Conservation (phyloP, 2,113 vertebrate genomes). For the Camarhynchus parvulus region DNA sequence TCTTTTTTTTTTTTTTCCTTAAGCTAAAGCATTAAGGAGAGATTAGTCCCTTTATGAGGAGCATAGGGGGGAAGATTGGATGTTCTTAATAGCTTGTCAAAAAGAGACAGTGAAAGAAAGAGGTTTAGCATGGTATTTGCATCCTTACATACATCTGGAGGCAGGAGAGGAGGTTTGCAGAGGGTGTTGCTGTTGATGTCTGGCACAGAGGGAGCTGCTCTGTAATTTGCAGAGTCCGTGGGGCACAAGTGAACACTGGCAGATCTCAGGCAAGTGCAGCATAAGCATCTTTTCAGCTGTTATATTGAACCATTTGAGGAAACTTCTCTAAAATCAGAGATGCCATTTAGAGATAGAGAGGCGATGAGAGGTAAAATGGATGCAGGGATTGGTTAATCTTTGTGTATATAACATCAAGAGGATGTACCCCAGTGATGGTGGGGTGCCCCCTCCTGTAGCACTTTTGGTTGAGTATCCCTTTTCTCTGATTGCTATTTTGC, state of each 20-base stretch:
- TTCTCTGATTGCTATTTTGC: neutral
- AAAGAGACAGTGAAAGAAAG: slow-evolving; percentile 37
- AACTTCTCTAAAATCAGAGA: neutral
- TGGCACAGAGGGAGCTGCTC: neutral
- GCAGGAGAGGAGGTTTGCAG: neutral
- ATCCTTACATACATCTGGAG: slow-evolving; percentile 40
- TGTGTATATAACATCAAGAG: neutral
- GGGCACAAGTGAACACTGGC: neutral
- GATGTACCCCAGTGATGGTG: neutral
- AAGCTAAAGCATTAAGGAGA: slow-evolving; percentile 43
- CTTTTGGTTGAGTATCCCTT: neutral
- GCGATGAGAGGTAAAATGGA: neutral
- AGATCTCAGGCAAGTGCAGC: neutral
- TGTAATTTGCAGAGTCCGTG: neutral
- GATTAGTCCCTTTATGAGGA: slow-evolving; percentile 50
- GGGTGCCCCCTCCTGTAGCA: neutral
- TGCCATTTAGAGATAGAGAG: neutral
- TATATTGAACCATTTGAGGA: neutral
- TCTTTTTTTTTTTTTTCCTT: slow-evolving; percentile 30
- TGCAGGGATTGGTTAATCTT: neutral
- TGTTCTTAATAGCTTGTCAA: slow-evolving; percentile 61
- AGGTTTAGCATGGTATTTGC: slow-evolving; percentile 49
- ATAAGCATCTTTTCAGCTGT: neutral
- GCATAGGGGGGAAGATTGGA: slow-evolving; percentile 18
- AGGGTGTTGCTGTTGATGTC: neutral